A percentile compares a stretch with the other conserved stretches of the same genome.
These are phyloP conservation scores for Ranitomeya variabilis DNA, from an alignment of 2,113 vertebrate genomes.

Conservation along the genomic window DNA sequence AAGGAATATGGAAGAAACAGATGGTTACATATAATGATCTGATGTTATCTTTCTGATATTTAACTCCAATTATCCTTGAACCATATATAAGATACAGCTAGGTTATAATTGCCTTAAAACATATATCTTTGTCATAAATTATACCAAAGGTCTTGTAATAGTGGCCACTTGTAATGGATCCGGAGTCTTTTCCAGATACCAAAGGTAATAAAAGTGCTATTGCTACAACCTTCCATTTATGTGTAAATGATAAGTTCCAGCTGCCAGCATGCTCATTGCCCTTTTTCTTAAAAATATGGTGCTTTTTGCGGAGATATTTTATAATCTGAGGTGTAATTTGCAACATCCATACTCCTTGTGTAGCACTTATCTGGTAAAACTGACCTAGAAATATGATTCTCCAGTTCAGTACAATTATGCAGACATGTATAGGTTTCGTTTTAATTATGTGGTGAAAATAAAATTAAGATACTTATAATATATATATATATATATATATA, in stretches of 20 bases:
- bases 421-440: too few species aligned
- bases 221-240: not conserved
- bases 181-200: not conserved
- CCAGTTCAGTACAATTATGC: too few species aligned
- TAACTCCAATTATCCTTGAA: not conserved
- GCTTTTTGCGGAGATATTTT: not conserved
- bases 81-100: not conserved
- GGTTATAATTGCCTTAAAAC: not conserved
- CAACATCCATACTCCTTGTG: not conserved
- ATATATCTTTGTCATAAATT: not conserved
- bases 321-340: not conserved
- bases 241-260: not conserved
- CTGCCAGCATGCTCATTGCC: not conserved
- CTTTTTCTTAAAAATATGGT: not conserved
- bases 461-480: too few species aligned
- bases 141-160: not conserved
- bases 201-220: not conserved
- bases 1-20: not conserved
- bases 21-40: conserved; percentile 5
- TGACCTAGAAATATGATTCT: too few species aligned
- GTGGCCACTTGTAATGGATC: not conserved
- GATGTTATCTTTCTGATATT: not conserved
- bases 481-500: too few species aligned
- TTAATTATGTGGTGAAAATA: too few species aligned
- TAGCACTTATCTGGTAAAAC: not conserved